Percentiles rank a stretch among this genome's conserved stretches.
These are phyloP conservation scores for Nemoura dubitans DNA, from an alignment of 2,888 invertebrate genomes.

Conservation along the genomic window DNA sequence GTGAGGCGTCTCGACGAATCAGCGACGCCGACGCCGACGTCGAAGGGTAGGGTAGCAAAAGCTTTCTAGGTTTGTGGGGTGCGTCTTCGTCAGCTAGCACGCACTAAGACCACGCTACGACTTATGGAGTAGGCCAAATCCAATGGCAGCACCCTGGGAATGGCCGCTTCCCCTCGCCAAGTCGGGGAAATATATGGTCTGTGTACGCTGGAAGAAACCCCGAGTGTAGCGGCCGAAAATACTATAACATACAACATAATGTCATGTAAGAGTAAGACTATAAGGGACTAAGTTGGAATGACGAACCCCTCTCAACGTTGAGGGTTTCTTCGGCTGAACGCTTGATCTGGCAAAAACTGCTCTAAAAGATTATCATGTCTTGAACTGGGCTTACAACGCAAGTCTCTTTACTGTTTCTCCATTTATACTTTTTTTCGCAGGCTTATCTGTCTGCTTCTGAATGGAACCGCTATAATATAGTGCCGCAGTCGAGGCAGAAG, in stretches of 20 bases:
- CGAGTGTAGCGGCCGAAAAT: neutral
- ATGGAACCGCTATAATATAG: no score
- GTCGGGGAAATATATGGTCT: neutral
- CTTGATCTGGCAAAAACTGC: no score
- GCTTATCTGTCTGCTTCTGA: no score
- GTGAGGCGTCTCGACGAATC: neutral
- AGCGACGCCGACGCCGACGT: neutral
- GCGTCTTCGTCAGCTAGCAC: neutral
- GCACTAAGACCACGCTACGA: conserved; percentile 1
- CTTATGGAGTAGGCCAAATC: conserved; percentile 21
- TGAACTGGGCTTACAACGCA: no score
- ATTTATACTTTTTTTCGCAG: no score
- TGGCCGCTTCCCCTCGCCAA: neutral
- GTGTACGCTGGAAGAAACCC: neutral
- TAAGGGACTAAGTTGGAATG: no score
- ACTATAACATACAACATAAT: neutral
- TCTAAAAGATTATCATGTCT: no score
- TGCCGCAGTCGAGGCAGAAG: no score
- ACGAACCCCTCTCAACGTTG: no score
- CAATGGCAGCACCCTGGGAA: neutral
- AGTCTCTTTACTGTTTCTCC: no score
- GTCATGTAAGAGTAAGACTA: neutral
- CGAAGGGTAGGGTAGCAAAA: neutral
- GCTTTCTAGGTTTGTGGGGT: conserved; percentile 12
- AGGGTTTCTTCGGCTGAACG: no score